Evolutionary conservation across 2,888 invertebrate species (phyloP), one percentile per base, ranked within the genome.

Genomic region (Volucella inflata): DNA sequence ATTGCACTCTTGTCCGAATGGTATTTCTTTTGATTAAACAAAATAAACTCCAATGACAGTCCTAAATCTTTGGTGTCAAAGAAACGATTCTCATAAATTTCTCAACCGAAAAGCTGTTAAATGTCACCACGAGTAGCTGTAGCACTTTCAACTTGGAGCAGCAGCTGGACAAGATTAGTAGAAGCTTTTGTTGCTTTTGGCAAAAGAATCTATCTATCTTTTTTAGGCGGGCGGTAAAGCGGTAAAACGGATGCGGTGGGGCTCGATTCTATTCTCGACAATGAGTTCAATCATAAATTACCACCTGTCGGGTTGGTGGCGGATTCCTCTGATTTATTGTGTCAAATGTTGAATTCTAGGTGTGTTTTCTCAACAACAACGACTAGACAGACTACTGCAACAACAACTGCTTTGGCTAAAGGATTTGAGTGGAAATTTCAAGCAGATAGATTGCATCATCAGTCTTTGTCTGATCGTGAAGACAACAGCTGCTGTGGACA

Each of bases 271-370:
- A 16, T 30, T 68, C 79, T 57, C 62, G 51, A 67, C 71, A 50
- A 67, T 67, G 50, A 72, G 57, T 53, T 46, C 42, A 50, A 53
- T 72, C 81, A 72, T 85, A 85, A 85, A 85, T 85, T 85, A 81
- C 76, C 85, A 81, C 81, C 85, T 81, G 85, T 81, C 85, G 14
- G 12, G 48, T 44, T 40, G 17, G 59, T 70, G 74, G 80, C 64
- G 75, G 75, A 65, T 75, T 75, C 75, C 10, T 48, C 75, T 81
- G 81, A 85, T 85, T 85, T 85, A 85, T 77, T 64, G 81, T 77
- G 81, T 85, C 81, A 85, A 85, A 76, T 67, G 72, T 67, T 77
- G 44, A 55, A 70, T 75, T 80, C 70, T 84, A 80, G 80, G 84
- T 80, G 84, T 75, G 75, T 79, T 50, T 46, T 16, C 30, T 10